Conservation (phyloP, 2,797 vertebrate genomes). For the Enoplosus armatus region DNA sequence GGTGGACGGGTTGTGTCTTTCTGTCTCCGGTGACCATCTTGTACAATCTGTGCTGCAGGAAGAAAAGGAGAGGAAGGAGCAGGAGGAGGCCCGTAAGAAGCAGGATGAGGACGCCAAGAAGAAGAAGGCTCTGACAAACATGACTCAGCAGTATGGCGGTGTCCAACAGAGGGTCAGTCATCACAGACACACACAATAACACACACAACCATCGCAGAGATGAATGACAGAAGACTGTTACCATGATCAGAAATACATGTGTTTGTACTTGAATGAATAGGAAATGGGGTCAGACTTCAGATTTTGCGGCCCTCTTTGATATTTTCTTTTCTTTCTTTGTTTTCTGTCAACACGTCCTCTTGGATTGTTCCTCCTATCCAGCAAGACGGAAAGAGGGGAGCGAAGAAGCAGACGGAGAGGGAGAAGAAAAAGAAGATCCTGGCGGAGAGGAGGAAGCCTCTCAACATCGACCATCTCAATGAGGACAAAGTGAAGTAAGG, state of each 20-base stretch:
- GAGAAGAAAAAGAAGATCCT: conserved; percentile 87
- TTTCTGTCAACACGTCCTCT: conserved; percentile 1
- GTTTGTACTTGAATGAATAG: not conserved
- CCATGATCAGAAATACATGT: not conserved
- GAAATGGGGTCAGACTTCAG: not conserved
- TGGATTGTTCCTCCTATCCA: conserved; percentile 41
- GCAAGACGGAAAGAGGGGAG: conserved; percentile 81
- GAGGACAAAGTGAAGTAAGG: conserved; percentile 86
- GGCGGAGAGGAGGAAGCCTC: conserved; percentile 82
- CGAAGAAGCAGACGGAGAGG: conserved; percentile 86
- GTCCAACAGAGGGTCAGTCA: conserved; percentile 83
- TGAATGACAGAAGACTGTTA: not conserved
- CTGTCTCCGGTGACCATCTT: not conserved
- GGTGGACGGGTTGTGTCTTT: conserved; percentile 5
- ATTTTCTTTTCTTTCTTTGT: not conserved
- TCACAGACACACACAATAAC: too few species aligned
- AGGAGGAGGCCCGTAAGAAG: conserved; percentile 82
- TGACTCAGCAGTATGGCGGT: conserved; percentile 81
- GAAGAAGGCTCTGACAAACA: conserved; percentile 85
- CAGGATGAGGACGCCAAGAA: conserved; percentile 84
- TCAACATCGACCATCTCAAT: conserved; percentile 79
- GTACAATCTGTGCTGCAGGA: conserved; percentile 70
- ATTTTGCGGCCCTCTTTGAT: not conserved
- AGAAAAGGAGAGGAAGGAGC: conserved; percentile 85
- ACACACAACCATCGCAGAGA: too few species aligned